Conservation (phyloP, 53 echinoderm and acorn worm genomes). For the Actinopyga echinites region DNA sequence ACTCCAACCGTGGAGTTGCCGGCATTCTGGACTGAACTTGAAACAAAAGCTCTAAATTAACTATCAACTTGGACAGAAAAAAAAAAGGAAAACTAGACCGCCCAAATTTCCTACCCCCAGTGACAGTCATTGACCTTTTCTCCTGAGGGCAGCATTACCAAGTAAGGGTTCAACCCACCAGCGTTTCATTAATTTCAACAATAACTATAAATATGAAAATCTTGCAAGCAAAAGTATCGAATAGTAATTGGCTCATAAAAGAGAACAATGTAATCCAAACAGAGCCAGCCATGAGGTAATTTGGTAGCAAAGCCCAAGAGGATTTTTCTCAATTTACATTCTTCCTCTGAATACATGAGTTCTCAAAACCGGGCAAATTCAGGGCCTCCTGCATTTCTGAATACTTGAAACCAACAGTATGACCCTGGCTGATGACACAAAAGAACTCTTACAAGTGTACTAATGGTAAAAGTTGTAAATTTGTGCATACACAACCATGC, state of each 20-base stretch:
- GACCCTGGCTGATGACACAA: too few relatives aligned
- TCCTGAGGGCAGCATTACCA: constrained; percentile 8
- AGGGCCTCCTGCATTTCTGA: not conserved
- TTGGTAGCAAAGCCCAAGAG: constrained; percentile 13
- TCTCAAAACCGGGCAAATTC: not conserved
- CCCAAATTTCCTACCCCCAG: too few relatives aligned
- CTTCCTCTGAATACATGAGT: not conserved
- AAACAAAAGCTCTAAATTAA: too few relatives aligned
- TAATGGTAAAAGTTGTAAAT: too few relatives aligned
- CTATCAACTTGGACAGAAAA: too few relatives aligned
- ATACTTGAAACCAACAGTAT: too few relatives aligned
- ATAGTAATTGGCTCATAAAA: constrained; percentile 26
- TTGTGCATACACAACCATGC: too few relatives aligned
- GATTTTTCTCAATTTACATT: not conserved
- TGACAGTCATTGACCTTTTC: constrained; percentile 6
- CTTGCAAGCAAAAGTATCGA: constrained; percentile 1
- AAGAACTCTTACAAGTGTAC: too few relatives aligned
- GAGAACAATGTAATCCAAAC: constrained; percentile 27
- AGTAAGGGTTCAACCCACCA: not conserved
- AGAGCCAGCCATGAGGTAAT: constrained; percentile 9
- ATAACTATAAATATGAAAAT: constrained; percentile 20
- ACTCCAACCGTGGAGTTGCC: too few relatives aligned
- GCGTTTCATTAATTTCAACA: constrained; percentile 23
- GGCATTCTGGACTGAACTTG: too few relatives aligned
- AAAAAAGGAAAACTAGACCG: too few relatives aligned